These are phyloP conservation scores for Dolichallabes microphthalmus DNA, from an alignment of 2,113 vertebrate genomes.

Conservation along the genomic window DNA sequence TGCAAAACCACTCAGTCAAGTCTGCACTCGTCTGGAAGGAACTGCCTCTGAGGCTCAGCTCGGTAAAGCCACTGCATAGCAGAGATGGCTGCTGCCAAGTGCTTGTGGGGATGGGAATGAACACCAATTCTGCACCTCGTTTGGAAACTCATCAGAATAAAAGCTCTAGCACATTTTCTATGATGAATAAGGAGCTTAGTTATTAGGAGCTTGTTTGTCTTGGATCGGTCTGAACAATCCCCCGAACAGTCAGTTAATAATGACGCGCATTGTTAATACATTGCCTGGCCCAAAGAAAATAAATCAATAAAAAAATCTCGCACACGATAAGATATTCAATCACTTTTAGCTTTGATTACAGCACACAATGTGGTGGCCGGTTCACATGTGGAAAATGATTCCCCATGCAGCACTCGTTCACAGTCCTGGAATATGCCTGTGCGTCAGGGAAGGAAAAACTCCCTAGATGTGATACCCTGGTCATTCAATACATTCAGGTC, in stretches of 20 bases:
- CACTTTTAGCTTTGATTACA: no score
- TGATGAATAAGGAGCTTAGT: not conserved
- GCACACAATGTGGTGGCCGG: no score
- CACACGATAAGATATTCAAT: no score
- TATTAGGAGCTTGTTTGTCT: conserved; percentile 1
- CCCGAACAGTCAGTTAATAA: not conserved
- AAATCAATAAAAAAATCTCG: no score
- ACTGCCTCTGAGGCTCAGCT: not conserved
- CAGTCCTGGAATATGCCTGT: no score
- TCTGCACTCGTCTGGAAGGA: conserved; percentile 25
- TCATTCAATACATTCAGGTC: no score
- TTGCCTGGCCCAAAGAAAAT: no score
- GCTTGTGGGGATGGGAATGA: conserved; percentile 11
- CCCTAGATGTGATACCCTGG: no score
- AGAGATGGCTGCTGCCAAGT: conserved; percentile 9
- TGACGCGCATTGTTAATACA: not conserved
- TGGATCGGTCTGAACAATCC: not conserved
- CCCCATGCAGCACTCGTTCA: no score
- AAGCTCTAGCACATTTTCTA: not conserved
- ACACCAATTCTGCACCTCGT: not conserved
- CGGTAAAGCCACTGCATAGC: not conserved
- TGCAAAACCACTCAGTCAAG: not conserved
- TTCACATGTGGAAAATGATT: no score
- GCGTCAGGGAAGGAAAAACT: no score
- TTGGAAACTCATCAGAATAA: not conserved